Conservation (phyloP, 2,888 invertebrate species). For the Subacronicta megacephala region DNA sequence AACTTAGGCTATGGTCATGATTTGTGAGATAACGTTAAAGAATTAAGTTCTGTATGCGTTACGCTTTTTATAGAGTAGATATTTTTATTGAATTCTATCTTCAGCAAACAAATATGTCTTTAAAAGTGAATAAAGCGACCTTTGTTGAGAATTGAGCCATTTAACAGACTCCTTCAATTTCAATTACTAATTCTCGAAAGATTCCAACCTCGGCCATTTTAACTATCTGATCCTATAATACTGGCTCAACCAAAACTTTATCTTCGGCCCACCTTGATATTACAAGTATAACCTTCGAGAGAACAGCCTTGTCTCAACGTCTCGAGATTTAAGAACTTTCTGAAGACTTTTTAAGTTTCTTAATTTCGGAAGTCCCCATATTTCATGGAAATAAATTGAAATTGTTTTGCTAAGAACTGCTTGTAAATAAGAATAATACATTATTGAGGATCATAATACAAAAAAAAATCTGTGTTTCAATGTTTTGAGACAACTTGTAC, state of each 20-base stretch:
- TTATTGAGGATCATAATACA: conserved; percentile 4
- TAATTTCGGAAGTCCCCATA: conserved; percentile 71
- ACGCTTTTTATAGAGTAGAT: too few species aligned
- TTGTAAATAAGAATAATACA: conserved; percentile 43
- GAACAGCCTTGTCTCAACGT: conserved; percentile 71
- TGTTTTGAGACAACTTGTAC: too few species aligned
- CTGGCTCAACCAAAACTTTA: conserved; percentile 56
- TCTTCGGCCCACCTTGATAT: conserved; percentile 63
- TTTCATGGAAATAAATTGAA: conserved; percentile 70
- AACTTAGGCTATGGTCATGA: too few species aligned
- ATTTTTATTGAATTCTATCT: too few species aligned
- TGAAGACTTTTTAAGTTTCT: conserved; percentile 75
- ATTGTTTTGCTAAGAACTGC: conserved; percentile 59
- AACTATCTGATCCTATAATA: conserved; percentile 60
- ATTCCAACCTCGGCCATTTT: conserved; percentile 51
- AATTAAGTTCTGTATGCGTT: too few species aligned
- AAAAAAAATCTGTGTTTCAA: not conserved
- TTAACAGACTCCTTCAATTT: conserved; percentile 53
- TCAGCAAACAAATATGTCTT: too few species aligned
- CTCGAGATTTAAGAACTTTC: conserved; percentile 75
- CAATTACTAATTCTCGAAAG: conserved; percentile 51
- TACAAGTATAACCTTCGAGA: conserved; percentile 64
- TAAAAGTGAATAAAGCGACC: too few species aligned
- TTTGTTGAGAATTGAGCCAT: conserved; percentile 30
- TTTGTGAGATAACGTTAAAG: too few species aligned